phyloP scores from a whole-genome alignment of 2,888 invertebrate genomes.

The Ornithoptera priamus region DNA sequence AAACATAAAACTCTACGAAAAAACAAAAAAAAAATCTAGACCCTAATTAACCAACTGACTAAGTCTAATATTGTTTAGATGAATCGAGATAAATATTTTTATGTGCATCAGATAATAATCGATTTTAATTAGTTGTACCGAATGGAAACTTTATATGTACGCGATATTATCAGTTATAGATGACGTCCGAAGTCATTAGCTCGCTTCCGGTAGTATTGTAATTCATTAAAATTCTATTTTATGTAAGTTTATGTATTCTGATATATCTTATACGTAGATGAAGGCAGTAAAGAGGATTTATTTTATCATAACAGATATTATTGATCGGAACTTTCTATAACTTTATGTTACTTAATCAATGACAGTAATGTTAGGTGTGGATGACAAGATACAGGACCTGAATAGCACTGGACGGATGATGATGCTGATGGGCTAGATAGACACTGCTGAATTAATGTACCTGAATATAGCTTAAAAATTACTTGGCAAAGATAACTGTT shows the following conservation, averaged over 20 bases:
- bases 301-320: background rate
- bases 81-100: constrained; percentile 26
- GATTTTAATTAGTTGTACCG: constrained; percentile 28
- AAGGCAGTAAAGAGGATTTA: background rate
- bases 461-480: too few species aligned
- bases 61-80: constrained; percentile 24
- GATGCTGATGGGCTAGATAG: too few species aligned
- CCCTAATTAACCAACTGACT: constrained; percentile 11
- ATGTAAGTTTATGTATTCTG: constrained; percentile 19
- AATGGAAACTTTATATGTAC: constrained; percentile 23
- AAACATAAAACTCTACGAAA: background rate
- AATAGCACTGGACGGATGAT: too few species aligned
- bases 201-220: constrained; percentile 26
- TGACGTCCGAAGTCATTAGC: constrained; percentile 24
- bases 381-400: too few species aligned
- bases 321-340: background rate
- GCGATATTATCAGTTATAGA: constrained; percentile 28
- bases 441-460: too few species aligned
- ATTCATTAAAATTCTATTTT: constrained; percentile 22
- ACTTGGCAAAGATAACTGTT: too few species aligned
- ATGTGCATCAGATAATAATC: constrained; percentile 27
- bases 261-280: constrained; percentile 5
- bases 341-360: too few species aligned
- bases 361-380: too few species aligned
- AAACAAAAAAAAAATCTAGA: background rate